Evolutionary conservation across 2,888 invertebrate genomes (phyloP), one percentile per base, ranked within the genome.

Genomic region (Xylophagus ater): DNA sequence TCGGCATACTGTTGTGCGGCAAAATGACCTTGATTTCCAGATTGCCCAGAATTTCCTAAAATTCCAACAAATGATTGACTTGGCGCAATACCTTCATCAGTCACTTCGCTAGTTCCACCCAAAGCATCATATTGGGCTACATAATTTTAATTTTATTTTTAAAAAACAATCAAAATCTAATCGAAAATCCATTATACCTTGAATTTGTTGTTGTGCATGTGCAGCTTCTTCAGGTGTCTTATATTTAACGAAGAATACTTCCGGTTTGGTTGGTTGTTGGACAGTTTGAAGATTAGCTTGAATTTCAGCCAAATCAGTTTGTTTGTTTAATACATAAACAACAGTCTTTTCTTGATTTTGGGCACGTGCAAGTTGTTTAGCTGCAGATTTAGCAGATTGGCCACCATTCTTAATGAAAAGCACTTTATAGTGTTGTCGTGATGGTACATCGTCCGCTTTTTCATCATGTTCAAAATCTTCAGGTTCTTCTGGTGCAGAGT

Each of bases 161-260:
- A 9, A 15, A 33, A 33, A 33, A 9, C 7, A n/a, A 26, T 5
- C 5, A 13, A 8, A 8, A 8, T 26, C 1, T 15, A 13, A 12
- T 9, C n/a, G n/a, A n/a, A n/a, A n/a, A n/a, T n/a, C n/a, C n/a
- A 10, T 8, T 9, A 19, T 41, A 46, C 45, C 42, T 53, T 64
- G 62, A 35, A 64, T 64, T 51, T 62, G 56, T 25, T 60, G 53
- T 45, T 62, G 63, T 33, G 64, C 64, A 51, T 60, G 59, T 17
- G 49, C 49, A 8, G 64, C 64, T 47, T 64, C 64, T 46, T 62
- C 62, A 23, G 54, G 50, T 34, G 62, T 64, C 54, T 61, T 64
- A 51, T 64, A 64, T 49, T 64, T 64, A 49, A 64, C 61, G 53
- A 64, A 64, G 57, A 62, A 64, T 24, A 64, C 63, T 47, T 64